Percentiles rank a stretch among this genome's conserved stretches.
These are phyloP conservation scores for Aphodius granarius DNA, from an alignment of 2,888 invertebrate genomes.

Conservation along the genomic window DNA sequence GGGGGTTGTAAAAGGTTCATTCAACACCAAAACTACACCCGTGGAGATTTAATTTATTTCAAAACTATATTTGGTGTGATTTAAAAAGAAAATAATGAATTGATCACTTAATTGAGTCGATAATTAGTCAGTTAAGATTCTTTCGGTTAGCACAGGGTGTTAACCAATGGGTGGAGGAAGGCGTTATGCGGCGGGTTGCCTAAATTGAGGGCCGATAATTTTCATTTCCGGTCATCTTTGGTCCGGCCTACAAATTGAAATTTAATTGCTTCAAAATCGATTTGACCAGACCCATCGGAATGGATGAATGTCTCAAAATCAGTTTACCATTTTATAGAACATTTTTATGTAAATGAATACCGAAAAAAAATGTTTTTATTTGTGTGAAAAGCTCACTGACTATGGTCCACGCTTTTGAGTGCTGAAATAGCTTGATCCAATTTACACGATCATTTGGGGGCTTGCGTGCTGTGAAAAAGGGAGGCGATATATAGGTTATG, in stretches of 20 bases:
- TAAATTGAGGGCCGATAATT: constrained; percentile 32
- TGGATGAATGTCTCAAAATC: too few relatives aligned
- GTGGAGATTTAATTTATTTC: neutral
- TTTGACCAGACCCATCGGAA: neutral
- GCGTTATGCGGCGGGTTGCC: constrained; percentile 28
- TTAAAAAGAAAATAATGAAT: neutral
- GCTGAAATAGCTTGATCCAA: neutral
- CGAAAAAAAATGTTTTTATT: too few relatives aligned
- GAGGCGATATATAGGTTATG: neutral
- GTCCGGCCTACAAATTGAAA: constrained; percentile 7
- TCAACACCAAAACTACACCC: neutral
- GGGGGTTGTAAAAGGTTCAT: neutral
- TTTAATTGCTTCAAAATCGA: neutral
- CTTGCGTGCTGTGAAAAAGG: neutral
- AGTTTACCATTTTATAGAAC: too few relatives aligned
- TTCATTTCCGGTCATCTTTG: constrained; percentile 37
- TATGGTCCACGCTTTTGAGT: neutral
- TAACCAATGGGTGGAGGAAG: constrained; percentile 26
- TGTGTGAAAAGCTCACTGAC: too few relatives aligned
- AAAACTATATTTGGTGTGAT: constrained; percentile 8
- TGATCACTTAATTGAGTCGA: constrained; percentile 60
- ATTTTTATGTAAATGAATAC: too few relatives aligned
- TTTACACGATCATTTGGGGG: neutral
- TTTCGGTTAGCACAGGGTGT: constrained; percentile 17
- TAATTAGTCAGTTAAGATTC: constrained; percentile 23